A percentile compares a stretch with the other conserved stretches of the same genome.
These are phyloP conservation scores for Albula goreensis DNA, from an alignment of 2,113 vertebrate species.

Conservation along the genomic window DNA sequence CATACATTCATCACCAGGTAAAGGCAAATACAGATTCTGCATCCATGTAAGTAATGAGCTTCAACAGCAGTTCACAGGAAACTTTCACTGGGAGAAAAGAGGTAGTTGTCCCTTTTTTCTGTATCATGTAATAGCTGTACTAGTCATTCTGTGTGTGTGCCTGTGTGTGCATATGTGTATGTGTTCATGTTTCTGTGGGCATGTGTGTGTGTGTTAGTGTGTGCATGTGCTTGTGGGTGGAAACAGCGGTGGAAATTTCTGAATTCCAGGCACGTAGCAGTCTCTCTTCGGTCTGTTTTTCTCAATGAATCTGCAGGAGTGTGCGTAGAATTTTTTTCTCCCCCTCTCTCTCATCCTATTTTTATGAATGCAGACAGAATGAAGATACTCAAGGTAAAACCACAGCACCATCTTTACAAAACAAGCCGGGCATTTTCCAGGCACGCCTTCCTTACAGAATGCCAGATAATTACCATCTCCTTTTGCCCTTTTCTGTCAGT, in stretches of 20 bases:
- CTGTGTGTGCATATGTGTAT: neutral
- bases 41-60: neutral
- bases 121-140: neutral
- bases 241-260: slow-evolving; percentile 7
- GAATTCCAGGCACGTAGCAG: slow-evolving; percentile 29
- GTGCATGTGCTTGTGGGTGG: neutral
- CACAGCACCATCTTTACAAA: neutral
- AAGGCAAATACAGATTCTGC: neutral
- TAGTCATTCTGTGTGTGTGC: neutral
- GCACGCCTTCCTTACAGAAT: neutral
- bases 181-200: neutral
- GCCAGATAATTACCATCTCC: neutral
- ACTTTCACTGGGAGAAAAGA: neutral
- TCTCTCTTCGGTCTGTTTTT: slow-evolving; percentile 24
- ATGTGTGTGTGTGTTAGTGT: slow-evolving; percentile 19
- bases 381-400: neutral
- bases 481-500: neutral
- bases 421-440: slow-evolving; percentile 17
- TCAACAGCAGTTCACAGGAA: neutral
- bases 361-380: slow-evolving; percentile 17
- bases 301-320: slow-evolving; percentile 30
- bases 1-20: neutral
- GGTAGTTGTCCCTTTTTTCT: neutral
- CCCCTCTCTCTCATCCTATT: slow-evolving; percentile 25
- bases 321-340: neutral